These are phyloP conservation scores for Pantala flavescens DNA, from an alignment of 1,140 invertebrate genomes.

Conservation along the genomic window DNA sequence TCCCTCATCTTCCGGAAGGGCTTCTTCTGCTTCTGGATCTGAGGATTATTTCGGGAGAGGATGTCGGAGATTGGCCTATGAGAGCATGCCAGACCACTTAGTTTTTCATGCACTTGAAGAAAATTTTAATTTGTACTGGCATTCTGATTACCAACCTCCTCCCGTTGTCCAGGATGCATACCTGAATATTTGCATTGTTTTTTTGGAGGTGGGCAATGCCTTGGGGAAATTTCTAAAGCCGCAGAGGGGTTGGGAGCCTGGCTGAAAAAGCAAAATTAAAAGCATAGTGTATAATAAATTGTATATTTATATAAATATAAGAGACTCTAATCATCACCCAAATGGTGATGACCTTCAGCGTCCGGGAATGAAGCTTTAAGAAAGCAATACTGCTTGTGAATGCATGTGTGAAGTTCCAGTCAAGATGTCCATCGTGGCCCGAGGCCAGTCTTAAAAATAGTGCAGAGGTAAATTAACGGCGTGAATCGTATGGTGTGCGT, in stretches of 20 bases:
- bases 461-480: background rate
- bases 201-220: background rate
- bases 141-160: background rate
- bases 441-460: background rate
- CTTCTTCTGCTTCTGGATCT: conserved; percentile 5
- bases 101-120: background rate
- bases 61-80: background rate
- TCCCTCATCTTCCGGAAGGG: conserved; percentile 2
- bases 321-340: background rate
- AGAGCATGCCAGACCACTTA: background rate
- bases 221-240: background rate
- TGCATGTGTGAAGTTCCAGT: conserved; percentile 1
- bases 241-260: background rate
- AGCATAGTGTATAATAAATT: background rate
- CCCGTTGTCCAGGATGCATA: background rate
- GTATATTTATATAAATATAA: background rate
- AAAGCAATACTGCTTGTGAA: background rate
- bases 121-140: background rate
- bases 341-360: background rate
- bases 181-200: background rate
- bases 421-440: background rate
- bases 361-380: conserved; percentile 4
- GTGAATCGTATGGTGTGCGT: background rate
- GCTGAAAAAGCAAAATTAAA: background rate
- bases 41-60: background rate